phyloP scores from a whole-genome alignment of 1,140 invertebrate genomes.

The Hetaerina americana region DNA sequence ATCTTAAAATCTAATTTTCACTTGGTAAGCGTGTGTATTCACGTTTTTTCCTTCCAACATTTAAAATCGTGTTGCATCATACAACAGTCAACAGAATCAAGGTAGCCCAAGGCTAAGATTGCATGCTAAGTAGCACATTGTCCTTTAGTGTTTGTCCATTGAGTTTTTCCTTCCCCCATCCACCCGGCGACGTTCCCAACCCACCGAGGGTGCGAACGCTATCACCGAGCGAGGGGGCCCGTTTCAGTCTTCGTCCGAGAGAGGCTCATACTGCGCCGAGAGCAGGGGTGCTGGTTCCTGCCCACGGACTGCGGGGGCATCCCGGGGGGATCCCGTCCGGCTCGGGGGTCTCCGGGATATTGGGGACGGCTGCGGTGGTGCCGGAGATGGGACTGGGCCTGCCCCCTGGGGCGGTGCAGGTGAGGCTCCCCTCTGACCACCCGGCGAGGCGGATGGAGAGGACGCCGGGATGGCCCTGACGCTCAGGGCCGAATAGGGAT shows the following conservation, averaged over 20 bases:
- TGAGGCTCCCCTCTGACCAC: not conserved
- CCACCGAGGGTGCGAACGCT: not conserved
- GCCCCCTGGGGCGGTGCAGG: not conserved
- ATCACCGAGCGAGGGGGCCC: slow-evolving; percentile 4
- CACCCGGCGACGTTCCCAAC: not conserved
- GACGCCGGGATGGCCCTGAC: not conserved
- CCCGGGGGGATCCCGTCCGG: slow-evolving; percentile 6
- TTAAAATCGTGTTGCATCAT: not conserved
- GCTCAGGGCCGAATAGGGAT: slow-evolving; percentile 12
- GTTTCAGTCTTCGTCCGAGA: slow-evolving; percentile 68
- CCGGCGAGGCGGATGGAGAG: not conserved
- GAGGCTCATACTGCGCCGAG: slow-evolving; percentile 71
- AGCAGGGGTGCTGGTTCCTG: slow-evolving; percentile 63
- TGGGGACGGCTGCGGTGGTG: not conserved
- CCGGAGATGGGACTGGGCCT: not conserved
- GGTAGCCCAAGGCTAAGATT: no score
- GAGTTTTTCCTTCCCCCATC: slow-evolving; percentile 4
- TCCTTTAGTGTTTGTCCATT: not conserved
- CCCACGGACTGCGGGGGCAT: slow-evolving; percentile 14
- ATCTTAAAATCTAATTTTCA: not conserved
- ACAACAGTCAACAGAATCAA: not conserved
- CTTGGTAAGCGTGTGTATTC: not conserved
- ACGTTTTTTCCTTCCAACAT: not conserved
- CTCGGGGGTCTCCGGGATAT: not conserved
- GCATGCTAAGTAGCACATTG: no score